Percentiles rank a stretch among this genome's conserved stretches.
Evolutionary conservation across 2,113 vertebrate species (phyloP).

Genomic region (Euleptes europaea): DNA sequence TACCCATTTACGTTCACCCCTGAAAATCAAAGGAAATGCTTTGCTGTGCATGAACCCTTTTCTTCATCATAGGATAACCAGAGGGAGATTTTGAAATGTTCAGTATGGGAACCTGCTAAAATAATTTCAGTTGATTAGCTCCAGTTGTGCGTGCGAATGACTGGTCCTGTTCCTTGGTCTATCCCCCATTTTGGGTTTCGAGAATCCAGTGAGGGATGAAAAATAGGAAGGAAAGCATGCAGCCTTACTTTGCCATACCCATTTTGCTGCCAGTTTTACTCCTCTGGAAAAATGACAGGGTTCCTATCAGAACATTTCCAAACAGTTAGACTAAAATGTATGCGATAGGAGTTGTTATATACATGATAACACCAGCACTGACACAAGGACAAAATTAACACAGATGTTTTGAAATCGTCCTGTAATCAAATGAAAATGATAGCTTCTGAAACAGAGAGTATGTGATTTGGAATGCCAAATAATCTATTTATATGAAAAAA

Average conservation of each 20-base stretch:
- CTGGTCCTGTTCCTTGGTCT: background rate
- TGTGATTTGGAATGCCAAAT: background rate
- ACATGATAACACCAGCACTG: background rate
- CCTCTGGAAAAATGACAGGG: background rate
- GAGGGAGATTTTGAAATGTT: background rate
- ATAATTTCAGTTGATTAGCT: background rate
- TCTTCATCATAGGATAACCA: background rate
- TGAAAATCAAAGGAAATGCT: background rate
- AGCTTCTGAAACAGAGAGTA: background rate
- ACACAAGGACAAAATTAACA: background rate
- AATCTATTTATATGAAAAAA: conserved; percentile 28
- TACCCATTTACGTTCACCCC: no score
- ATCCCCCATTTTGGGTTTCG: background rate
- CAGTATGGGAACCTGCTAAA: no score
- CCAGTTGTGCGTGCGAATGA: background rate
- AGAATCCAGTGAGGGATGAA: background rate
- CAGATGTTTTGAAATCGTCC: background rate
- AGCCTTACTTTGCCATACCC: background rate
- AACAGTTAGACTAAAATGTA: background rate
- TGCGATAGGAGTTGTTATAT: background rate
- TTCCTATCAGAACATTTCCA: background rate
- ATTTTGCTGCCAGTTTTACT: background rate
- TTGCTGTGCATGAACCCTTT: background rate
- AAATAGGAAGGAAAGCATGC: background rate
- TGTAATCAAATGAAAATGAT: conserved; percentile 19